Evolutionary conservation across 1,140 invertebrate species (phyloP).

Genomic region (Colletes gigas): DNA sequence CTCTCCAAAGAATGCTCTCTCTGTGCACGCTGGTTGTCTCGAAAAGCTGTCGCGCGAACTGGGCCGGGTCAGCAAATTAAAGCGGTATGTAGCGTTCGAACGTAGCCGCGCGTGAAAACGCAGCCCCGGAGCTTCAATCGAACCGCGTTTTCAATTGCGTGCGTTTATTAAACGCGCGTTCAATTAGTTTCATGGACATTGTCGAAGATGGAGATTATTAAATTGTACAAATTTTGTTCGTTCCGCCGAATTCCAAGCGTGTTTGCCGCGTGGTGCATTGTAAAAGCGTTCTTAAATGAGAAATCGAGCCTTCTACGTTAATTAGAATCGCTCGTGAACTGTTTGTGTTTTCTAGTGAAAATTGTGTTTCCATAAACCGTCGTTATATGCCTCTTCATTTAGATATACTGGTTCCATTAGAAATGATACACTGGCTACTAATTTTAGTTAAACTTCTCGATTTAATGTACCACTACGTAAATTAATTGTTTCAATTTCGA

Average conservation of each 20-base stretch:
- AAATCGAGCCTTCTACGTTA: slow-evolving; percentile 6
- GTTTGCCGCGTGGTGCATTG: background rate
- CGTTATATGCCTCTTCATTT: too few species aligned
- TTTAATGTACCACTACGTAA: too few species aligned
- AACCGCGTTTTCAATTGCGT: slow-evolving; percentile 19
- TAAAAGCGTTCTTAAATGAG: slow-evolving; percentile 7
- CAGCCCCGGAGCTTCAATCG: background rate
- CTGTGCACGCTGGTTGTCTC: background rate
- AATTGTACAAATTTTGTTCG: slow-evolving; percentile 28
- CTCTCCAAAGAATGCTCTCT: slow-evolving; percentile 4
- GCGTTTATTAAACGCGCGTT: slow-evolving; percentile 24
- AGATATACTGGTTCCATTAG: too few species aligned
- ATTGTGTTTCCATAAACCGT: background rate
- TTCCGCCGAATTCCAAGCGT: background rate
- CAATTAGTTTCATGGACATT: slow-evolving; percentile 16
- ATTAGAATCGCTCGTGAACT: slow-evolving; percentile 4
- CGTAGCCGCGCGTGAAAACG: slow-evolving; percentile 24
- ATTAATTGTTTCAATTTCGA: too few species aligned
- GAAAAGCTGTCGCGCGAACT: slow-evolving; percentile 5
- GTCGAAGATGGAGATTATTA: slow-evolving; percentile 30
- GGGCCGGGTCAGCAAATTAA: background rate
- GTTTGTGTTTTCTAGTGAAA: slow-evolving; percentile 3
- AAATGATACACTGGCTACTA: too few species aligned
- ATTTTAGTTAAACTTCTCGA: too few species aligned
- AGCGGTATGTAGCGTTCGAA: slow-evolving; percentile 3